Conservation (phyloP, 2,113 vertebrate genomes). For the Eira barbara region DNA sequence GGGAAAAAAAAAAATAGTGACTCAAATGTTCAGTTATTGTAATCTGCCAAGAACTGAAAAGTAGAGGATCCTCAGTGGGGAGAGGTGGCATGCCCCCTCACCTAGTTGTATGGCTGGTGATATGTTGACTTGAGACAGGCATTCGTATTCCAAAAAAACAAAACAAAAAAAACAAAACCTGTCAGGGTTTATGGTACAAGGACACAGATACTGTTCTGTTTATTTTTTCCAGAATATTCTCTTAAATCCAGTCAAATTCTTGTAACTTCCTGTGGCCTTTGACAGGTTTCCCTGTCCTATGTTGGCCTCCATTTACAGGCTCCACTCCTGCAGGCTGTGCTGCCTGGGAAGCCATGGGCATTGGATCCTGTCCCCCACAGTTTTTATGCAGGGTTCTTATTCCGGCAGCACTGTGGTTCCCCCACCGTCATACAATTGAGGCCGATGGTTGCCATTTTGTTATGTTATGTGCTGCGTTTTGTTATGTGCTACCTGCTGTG, state of each 20-base stretch:
- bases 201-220: neutral
- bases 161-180: neutral
- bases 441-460: neutral
- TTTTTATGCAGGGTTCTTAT: neutral
- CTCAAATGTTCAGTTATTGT: neutral
- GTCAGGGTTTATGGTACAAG: neutral
- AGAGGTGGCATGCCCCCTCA: neutral
- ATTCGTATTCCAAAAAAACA: neutral
- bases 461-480: neutral
- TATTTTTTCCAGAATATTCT: neutral
- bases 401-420: fast-evolving
- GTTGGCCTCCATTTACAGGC: no score
- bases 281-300: neutral
- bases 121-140: neutral
- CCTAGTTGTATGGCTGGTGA: neutral
- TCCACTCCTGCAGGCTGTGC: neutral
- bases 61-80: neutral
- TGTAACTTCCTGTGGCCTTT: neutral
- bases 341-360: neutral
- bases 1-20: neutral
- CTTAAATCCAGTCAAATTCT: neutral
- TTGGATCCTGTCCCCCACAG: neutral
- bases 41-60: neutral
- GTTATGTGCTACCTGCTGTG: neutral
- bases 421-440: fast-evolving